A percentile compares a stretch with the other conserved stretches of the same genome.
Conservation (phyloP, 2,113 vertebrate species). For the Rhodinocichla rosea region DNA sequence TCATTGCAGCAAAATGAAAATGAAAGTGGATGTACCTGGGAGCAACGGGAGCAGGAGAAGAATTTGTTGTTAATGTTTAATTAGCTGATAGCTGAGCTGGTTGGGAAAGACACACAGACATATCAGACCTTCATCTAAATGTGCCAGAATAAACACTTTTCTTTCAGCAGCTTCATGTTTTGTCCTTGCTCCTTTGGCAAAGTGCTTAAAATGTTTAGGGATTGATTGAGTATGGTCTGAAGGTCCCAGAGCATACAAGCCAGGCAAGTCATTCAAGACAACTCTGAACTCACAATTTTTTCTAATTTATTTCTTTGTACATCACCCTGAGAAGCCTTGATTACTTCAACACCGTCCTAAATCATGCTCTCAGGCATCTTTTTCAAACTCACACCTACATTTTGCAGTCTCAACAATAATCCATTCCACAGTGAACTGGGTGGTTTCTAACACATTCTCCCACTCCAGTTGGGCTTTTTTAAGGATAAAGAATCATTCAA, state of each 20-base stretch:
- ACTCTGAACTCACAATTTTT: background rate
- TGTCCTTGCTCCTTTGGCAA: background rate
- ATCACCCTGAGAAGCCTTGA: slow-evolving; percentile 13
- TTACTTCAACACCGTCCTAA: slow-evolving; percentile 53
- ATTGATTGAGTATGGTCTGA: background rate
- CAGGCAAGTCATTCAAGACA: background rate
- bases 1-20: background rate
- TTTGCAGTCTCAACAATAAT: slow-evolving; percentile 33
- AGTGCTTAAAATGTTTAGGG: background rate
- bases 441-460: slow-evolving; percentile 40
- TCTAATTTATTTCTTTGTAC: slow-evolving; percentile 39
- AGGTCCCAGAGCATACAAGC: background rate
- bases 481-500: slow-evolving; percentile 25
- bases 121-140: background rate
- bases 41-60: fast-evolving
- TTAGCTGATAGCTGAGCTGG: background rate
- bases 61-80: background rate
- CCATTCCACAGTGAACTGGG: background rate
- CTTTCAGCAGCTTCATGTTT: background rate
- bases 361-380: background rate
- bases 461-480: slow-evolving; percentile 15
- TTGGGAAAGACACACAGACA: background rate
- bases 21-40: background rate
- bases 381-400: slow-evolving; percentile 32
- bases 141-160: background rate